Conservation (phyloP, 2,113 vertebrate genomes). For the Epinephelus lanceolatus region DNA sequence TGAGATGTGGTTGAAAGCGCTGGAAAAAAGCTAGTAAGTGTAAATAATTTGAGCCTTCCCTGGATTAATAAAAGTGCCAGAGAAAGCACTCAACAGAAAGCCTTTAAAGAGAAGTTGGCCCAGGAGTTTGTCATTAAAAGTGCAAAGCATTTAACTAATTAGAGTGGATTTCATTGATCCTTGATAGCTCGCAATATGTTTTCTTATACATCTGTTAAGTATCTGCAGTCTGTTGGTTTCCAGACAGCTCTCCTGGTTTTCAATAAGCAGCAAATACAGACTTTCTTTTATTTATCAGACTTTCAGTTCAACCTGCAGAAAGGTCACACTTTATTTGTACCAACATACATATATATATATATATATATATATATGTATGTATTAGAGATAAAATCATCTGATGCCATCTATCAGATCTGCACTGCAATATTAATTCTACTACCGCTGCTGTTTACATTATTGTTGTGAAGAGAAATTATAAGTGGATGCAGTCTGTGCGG, state of each 20-base stretch:
- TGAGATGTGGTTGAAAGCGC: neutral
- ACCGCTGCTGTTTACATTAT: neutral
- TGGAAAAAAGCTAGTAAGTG: neutral
- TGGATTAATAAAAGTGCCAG: neutral
- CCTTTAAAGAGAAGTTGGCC: conserved; percentile 25
- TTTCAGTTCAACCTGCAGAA: neutral
- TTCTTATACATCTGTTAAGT: conserved; percentile 17
- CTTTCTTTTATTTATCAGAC: neutral
- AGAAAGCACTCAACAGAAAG: conserved; percentile 16
- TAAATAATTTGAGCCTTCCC: neutral
- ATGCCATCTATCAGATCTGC: neutral
- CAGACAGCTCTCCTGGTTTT: neutral
- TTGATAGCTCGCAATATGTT: conserved; percentile 27
- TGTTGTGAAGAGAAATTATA: neutral
- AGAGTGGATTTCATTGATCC: conserved; percentile 55
- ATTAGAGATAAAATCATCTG: neutral
- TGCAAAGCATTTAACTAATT: conserved; percentile 47
- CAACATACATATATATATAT: neutral
- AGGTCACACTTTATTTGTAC: neutral
- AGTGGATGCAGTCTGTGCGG: neutral
- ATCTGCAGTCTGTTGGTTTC: neutral
- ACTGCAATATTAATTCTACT: neutral
- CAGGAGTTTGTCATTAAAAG: conserved; percentile 5
- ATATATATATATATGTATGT: neutral
- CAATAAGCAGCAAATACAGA: neutral